Evolutionary conservation across 2,888 invertebrate species (phyloP), one percentile per base, ranked within the genome.

Genomic region (Xanthia togata): DNA sequence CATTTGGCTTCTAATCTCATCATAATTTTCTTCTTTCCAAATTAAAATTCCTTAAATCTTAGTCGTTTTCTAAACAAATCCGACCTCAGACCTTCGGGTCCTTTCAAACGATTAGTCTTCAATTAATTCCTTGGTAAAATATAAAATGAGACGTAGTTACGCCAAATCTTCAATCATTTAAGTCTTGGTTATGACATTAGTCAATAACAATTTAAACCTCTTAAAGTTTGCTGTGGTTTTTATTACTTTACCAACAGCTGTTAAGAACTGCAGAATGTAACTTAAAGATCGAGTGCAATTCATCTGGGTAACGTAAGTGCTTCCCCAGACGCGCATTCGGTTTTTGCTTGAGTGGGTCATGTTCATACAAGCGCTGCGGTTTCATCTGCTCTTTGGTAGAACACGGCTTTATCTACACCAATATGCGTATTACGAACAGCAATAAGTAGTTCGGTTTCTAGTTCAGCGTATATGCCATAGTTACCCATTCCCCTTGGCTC

Each of bases 331-430:
- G 76, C 76, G 80, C 81, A 72, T 83, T 81, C 67, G 60, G 81
- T 84, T 83, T 83, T 70, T 53, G 84, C 74, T 44, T 76, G 72
- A 84, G 59, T 81, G 77, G 72, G 60, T 84, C 77, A 74, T 74
- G 77, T 72, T 84, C 72, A 81, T 77, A 83, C 63, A 77, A 77
- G 81, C 69, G 71, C 26, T 81, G 81, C 63, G 81, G 83, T 84
- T 83, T 83, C 76, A 83, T 83, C 69, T 67, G 70, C 65, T 74
- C 73, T 72, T 63, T 67, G 65, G 17, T 57, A 79, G 79, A 64
- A 79, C 70, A 70, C 35, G 70, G 59, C 17, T 73, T 82, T 73
- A 72, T 69, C 68, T 65, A 65, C 35, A 76, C 55, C 47, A 35
- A 73, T 73, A 70, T 35, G 35, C 38, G 59, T 71, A 69, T 72